Conservation (phyloP, 1,140 invertebrate species). For the Potamilus streckersoni region DNA sequence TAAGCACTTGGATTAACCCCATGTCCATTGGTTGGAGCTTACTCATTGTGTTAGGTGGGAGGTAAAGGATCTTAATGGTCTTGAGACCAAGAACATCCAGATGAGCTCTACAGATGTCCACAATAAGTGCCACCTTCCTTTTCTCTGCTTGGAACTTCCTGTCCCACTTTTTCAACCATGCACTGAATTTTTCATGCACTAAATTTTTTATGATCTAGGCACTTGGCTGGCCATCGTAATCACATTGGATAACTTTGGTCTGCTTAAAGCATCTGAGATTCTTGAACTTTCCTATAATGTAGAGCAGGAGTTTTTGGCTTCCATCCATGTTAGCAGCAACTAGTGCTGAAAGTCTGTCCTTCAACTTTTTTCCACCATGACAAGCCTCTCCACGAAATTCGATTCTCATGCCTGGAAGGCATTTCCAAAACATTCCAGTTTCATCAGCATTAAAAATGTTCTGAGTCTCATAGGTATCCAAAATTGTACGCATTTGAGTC, state of each 20-base stretch:
- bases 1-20: constrained; percentile 27
- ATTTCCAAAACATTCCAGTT: constrained; percentile 26
- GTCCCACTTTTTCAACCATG: constrained; percentile 6
- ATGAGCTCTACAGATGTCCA: constrained; percentile 35
- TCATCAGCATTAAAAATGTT: constrained; percentile 35
- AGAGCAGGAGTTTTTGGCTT: constrained; percentile 31
- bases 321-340: constrained; percentile 41
- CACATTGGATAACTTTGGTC: constrained; percentile 11
- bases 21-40: constrained; percentile 32
- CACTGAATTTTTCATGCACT: too few species aligned
- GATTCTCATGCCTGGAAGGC: constrained; percentile 14
- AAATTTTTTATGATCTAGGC: constrained; percentile 36
- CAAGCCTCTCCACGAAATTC: constrained; percentile 15
- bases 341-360: constrained; percentile 38
- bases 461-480: not conserved
- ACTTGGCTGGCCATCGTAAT: constrained; percentile 24
- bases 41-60: constrained; percentile 39
- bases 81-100: constrained; percentile 34
- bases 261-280: constrained; percentile 32
- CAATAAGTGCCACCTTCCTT: constrained; percentile 25
- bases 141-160: too few species aligned
- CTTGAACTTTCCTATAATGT: constrained; percentile 33
- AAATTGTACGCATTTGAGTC: not conserved
- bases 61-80: constrained; percentile 42
- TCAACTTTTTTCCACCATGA: constrained; percentile 29